A percentile compares a stretch with the other conserved stretches of the same genome.
These are phyloP conservation scores for Vireo altiloquus DNA, from an alignment of 2,113 vertebrate species.

Conservation along the genomic window DNA sequence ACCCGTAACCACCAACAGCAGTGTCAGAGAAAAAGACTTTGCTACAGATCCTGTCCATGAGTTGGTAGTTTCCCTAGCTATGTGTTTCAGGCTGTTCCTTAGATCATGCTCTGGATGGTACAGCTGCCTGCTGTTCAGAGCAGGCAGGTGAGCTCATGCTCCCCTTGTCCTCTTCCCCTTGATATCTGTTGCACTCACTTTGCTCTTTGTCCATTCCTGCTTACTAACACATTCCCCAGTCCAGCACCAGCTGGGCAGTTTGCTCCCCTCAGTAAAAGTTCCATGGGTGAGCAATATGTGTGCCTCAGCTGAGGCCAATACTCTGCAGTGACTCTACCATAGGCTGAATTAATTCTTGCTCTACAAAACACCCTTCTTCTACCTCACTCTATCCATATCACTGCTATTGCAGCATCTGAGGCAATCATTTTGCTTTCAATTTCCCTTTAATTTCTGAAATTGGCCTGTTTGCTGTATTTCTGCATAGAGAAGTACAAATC, in stretches of 20 bases:
- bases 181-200: neutral
- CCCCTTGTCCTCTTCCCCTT: neutral
- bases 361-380: neutral
- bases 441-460: neutral
- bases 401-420: neutral
- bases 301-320: neutral
- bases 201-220: neutral
- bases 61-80: neutral
- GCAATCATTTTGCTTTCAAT: neutral
- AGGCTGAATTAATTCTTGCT: neutral
- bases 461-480: neutral
- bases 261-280: neutral
- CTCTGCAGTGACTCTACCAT: neutral
- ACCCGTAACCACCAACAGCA: neutral
- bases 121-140: neutral
- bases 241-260: neutral
- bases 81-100: neutral
- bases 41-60: neutral
- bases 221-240: neutral
- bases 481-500: neutral
- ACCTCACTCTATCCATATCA: neutral
- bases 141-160: neutral
- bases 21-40: neutral
- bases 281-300: neutral
- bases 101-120: neutral